These are phyloP conservation scores for Lapara coniferarum DNA, from an alignment of 2,888 invertebrate species.

Conservation along the genomic window DNA sequence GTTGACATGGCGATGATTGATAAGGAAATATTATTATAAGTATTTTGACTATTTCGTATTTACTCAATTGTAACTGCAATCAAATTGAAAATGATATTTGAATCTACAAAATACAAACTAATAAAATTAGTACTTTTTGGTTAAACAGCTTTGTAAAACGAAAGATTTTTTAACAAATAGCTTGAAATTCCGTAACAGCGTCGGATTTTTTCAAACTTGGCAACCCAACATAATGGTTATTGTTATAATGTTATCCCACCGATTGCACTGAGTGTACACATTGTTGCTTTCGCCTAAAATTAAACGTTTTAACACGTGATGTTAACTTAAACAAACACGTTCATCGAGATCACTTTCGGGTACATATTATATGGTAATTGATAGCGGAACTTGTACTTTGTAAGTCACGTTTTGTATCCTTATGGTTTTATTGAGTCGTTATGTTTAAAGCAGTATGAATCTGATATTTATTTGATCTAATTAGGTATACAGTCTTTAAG, in stretches of 20 bases:
- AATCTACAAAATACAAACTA: too few species aligned
- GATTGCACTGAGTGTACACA: constrained; percentile 4
- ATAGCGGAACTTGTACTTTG: neutral
- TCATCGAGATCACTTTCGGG: constrained; percentile 10
- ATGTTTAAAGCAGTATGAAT: neutral
- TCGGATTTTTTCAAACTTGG: neutral
- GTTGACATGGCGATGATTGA: too few species aligned
- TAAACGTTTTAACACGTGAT: constrained; percentile 9
- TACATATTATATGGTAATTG: constrained; percentile 6
- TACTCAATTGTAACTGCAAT: too few species aligned
- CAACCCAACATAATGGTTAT: neutral
- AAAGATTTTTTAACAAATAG: too few species aligned
- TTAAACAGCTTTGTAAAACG: too few species aligned
- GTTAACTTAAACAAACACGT: neutral
- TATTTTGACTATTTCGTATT: too few species aligned
- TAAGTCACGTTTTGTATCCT: neutral
- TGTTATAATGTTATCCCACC: neutral
- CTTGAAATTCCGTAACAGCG: neutral
- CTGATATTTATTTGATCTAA: too few species aligned
- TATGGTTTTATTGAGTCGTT: neutral
- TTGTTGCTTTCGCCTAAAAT: constrained; percentile 17
- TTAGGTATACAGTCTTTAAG: too few species aligned
- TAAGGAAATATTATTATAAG: too few species aligned
- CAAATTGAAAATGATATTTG: too few species aligned
- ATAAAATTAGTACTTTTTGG: too few species aligned